These are phyloP conservation scores for Poecilia gillii DNA, from an alignment of 2,797 vertebrate species.

Conservation along the genomic window DNA sequence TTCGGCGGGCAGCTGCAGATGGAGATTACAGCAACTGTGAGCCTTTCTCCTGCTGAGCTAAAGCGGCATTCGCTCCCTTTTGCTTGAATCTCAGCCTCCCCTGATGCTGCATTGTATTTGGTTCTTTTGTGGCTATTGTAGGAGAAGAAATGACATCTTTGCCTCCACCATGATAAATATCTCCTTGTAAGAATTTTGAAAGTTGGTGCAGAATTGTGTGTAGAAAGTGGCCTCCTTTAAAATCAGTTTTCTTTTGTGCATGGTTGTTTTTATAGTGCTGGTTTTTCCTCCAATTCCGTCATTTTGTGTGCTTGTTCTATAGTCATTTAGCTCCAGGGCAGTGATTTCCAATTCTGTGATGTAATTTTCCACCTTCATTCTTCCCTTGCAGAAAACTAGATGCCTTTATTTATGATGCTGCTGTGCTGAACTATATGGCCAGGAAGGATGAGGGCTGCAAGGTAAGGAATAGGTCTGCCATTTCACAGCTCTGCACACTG, in stretches of 20 bases:
- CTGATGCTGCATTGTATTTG: slow-evolving; percentile 19
- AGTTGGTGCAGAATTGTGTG: slow-evolving; percentile 17
- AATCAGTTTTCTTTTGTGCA: slow-evolving; percentile 7
- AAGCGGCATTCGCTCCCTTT: slow-evolving; percentile 9
- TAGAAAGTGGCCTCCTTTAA: not conserved
- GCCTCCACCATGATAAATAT: slow-evolving; percentile 23
- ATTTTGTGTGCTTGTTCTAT: slow-evolving; percentile 10
- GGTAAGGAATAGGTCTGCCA: slow-evolving; percentile 61
- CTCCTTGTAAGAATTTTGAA: slow-evolving; percentile 13
- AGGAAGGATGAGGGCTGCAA: slow-evolving; percentile 93
- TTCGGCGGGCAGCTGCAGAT: slow-evolving; percentile 5
- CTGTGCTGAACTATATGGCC: slow-evolving; percentile 94
- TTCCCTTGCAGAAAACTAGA: slow-evolving; percentile 86
- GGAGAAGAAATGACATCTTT: slow-evolving; percentile 17
- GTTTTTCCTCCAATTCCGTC: slow-evolving; percentile 24
- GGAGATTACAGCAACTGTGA: slow-evolving; percentile 9
- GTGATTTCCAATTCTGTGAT: slow-evolving; percentile 34
- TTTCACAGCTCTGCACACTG: slow-evolving; percentile 6
- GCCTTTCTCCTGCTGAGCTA: slow-evolving; percentile 11
- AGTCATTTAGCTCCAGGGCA: slow-evolving; percentile 45
- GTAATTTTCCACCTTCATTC: slow-evolving; percentile 22
- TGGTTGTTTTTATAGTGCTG: slow-evolving; percentile 4
- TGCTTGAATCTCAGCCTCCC: not conserved
- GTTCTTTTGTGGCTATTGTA: slow-evolving; percentile 19
- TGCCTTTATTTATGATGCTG: slow-evolving; percentile 93